Conservation (phyloP, 1,140 invertebrate genomes). For the Chrysoperla carnea region DNA sequence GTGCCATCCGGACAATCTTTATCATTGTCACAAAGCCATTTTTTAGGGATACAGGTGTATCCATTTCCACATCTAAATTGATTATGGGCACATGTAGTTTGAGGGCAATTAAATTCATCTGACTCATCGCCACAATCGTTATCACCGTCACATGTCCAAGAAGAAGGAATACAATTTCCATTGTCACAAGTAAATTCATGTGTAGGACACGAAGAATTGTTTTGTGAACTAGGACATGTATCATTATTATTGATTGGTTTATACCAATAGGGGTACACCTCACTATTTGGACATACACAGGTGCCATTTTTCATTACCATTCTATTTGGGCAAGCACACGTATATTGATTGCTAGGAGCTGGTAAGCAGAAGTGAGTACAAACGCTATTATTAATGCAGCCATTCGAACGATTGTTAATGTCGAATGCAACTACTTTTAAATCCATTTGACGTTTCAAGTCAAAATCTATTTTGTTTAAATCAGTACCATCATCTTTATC, state of each 20-base stretch:
- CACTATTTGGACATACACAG: slow-evolving; percentile 44
- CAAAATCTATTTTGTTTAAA: slow-evolving; percentile 32
- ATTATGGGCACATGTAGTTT: slow-evolving; percentile 29
- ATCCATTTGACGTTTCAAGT: slow-evolving; percentile 51
- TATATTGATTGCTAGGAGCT: slow-evolving; percentile 34
- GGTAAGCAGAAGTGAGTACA: slow-evolving; percentile 54
- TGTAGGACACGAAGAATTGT: slow-evolving; percentile 25
- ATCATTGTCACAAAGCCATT: slow-evolving; percentile 53
- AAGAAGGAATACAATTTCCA: slow-evolving; percentile 36
- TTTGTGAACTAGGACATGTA: slow-evolving; percentile 37
- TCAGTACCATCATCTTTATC: slow-evolving; percentile 49
- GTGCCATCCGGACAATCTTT: slow-evolving; percentile 48
- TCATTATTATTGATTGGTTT: slow-evolving; percentile 44
- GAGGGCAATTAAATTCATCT: slow-evolving; percentile 31
- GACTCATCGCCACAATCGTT: slow-evolving; percentile 44
- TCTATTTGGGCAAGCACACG: slow-evolving; percentile 57
- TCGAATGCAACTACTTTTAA: slow-evolving; percentile 57
- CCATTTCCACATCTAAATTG: slow-evolving; percentile 39
- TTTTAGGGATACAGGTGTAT: slow-evolving; percentile 43
- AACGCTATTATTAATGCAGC: slow-evolving; percentile 29
- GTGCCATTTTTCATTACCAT: slow-evolving; percentile 35
- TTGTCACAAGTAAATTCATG: slow-evolving; percentile 40
- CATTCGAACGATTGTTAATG: slow-evolving; percentile 45
- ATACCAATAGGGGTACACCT: too few relatives aligned
- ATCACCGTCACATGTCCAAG: slow-evolving; percentile 33